Evolutionary conservation across 2,797 vertebrate species (phyloP).

Genomic region (Buceros bicornis): DNA sequence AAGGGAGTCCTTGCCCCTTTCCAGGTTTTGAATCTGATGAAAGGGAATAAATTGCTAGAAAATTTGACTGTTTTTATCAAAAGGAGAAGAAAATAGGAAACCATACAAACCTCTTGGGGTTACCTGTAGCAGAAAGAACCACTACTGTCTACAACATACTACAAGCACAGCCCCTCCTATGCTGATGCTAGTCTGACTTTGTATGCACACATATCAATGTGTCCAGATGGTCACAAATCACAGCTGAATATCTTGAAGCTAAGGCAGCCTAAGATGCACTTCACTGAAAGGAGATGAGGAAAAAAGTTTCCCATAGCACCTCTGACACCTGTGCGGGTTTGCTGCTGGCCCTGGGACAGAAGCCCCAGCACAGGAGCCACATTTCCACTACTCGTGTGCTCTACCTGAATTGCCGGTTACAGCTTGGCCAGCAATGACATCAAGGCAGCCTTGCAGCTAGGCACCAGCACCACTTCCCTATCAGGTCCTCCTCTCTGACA

Average conservation of each 20-base stretch:
- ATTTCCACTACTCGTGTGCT: accelerated
- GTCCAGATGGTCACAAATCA: background rate
- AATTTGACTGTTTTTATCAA: background rate
- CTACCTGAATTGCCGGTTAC: accelerated
- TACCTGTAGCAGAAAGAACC: background rate
- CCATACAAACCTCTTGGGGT: background rate
- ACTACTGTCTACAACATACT: accelerated
- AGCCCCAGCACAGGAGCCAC: background rate
- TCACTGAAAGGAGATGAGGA: background rate
- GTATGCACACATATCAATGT: accelerated
- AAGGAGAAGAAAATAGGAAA: background rate
- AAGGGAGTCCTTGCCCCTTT: background rate
- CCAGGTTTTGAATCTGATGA: background rate
- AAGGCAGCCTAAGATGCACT: background rate
- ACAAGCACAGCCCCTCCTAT: background rate
- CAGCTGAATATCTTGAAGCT: background rate
- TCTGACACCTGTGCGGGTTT: accelerated
- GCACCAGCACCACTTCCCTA: background rate
- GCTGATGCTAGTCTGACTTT: background rate
- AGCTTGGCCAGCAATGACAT: background rate
- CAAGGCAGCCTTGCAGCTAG: background rate
- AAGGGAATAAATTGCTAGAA: background rate
- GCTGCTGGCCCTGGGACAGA: background rate
- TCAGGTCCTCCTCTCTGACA: background rate
- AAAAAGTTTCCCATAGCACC: background rate